Evolutionary conservation across 1,140 invertebrate species (phyloP).

Genomic region (Aphidius ervi): DNA sequence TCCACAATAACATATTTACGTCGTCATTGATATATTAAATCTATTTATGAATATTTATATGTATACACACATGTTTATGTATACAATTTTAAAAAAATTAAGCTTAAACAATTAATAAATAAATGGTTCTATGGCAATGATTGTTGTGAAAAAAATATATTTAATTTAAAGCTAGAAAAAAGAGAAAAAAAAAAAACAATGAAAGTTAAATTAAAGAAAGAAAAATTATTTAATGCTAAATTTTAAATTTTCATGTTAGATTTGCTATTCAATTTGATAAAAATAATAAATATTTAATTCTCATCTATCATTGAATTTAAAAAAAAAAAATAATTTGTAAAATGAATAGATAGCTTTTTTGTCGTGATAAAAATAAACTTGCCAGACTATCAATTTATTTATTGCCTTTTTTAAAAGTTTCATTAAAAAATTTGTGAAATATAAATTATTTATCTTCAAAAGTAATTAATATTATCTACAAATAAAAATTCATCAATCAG

Average conservation of each 20-base stretch:
- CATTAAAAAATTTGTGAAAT: no score
- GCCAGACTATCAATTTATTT: constrained; percentile 3
- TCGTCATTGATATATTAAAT: constrained; percentile 25
- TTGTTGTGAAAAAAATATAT: not conserved
- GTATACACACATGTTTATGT: constrained; percentile 33
- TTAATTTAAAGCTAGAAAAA: not conserved
- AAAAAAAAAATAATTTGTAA: not conserved
- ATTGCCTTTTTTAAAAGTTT: not conserved
- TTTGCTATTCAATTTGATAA: no score
- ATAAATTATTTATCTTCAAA: no score
- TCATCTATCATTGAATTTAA: not conserved
- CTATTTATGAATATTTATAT: constrained; percentile 31
- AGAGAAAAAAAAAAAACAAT: no score
- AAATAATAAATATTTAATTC: no score
- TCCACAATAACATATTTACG: constrained; percentile 41
- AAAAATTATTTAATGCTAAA: no score
- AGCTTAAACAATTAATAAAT: not conserved
- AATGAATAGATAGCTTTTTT: not conserved
- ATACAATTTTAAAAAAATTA: constrained; percentile 21
- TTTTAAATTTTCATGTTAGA: no score
- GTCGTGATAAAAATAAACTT: not conserved
- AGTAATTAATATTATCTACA: no score
- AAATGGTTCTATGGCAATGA: constrained; percentile 5
- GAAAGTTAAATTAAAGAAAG: no score
- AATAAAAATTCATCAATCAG: no score